A percentile compares a stretch with the other conserved stretches of the same genome.
Conservation (phyloP, 2,113 vertebrate genomes). For the Dissostichus mawsoni region DNA sequence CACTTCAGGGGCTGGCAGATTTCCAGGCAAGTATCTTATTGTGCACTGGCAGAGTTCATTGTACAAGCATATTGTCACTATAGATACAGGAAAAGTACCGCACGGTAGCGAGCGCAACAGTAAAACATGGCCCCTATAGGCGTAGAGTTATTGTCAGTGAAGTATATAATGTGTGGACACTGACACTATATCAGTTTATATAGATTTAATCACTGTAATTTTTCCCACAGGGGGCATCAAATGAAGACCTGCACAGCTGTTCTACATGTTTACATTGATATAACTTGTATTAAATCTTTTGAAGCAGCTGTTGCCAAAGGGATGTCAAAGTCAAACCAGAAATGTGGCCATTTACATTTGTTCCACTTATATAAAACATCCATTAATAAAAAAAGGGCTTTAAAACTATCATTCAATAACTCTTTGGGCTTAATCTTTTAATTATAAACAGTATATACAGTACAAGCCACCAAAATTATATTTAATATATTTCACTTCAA, state of each 20-base stretch:
- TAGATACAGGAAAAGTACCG: slow-evolving; percentile 15
- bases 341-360: background rate
- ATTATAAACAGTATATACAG: background rate
- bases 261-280: background rate
- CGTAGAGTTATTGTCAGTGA: background rate
- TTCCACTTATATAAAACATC: background rate
- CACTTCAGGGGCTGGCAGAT: slow-evolving; percentile 46
- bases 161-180: background rate
- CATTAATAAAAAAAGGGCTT: background rate
- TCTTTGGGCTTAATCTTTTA: background rate
- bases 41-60: slow-evolving; percentile 45
- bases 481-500: background rate
- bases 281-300: no score
- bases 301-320: no score
- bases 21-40: slow-evolving; percentile 43
- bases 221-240: background rate
- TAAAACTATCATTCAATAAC: background rate
- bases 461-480: background rate
- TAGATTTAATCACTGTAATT: background rate
- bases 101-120: slow-evolving; percentile 3
- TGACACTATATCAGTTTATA: background rate
- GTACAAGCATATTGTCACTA: slow-evolving; percentile 32
- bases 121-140: background rate
- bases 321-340: background rate
- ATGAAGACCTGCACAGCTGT: background rate